These are phyloP conservation scores for Tiphia femorata DNA, from an alignment of 2,888 invertebrate genomes.

Conservation along the genomic window DNA sequence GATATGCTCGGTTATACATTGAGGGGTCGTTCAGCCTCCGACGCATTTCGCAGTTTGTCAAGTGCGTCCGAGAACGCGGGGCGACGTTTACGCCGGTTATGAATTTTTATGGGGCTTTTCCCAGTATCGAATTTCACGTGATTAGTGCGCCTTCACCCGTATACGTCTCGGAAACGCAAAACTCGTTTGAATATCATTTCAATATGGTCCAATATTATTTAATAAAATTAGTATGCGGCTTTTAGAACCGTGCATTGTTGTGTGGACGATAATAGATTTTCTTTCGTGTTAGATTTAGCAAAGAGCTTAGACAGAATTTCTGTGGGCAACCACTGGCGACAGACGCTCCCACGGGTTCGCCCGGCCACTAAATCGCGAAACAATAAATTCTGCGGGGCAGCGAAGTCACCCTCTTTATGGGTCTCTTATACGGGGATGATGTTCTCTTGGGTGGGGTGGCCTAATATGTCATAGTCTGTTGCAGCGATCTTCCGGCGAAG, in stretches of 20 bases:
- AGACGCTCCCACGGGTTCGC: constrained; percentile 47
- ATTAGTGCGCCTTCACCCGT: too few species aligned
- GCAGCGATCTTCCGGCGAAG: constrained; percentile 59
- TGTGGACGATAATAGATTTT: constrained; percentile 43
- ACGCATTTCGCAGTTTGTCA: constrained; percentile 30
- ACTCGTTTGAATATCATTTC: too few species aligned
- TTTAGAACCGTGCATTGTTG: too few species aligned
- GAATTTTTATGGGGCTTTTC: constrained; percentile 47
- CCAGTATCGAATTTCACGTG: constrained; percentile 24
- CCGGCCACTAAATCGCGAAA: constrained; percentile 63
- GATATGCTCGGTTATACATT: too few species aligned
- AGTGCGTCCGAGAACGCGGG: constrained; percentile 18
- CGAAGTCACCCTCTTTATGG: constrained; percentile 52
- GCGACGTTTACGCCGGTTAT: constrained; percentile 31
- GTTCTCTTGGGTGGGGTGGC: constrained; percentile 59
- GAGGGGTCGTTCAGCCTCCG: too few species aligned
- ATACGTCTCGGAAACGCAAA: too few species aligned
- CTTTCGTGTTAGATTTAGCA: too few species aligned
- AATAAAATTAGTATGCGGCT: too few species aligned
- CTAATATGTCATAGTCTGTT: constrained; percentile 69
- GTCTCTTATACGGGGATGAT: constrained; percentile 59
- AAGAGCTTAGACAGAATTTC: too few species aligned
- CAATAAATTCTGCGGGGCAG: constrained; percentile 65
- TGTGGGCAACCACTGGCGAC: constrained; percentile 30
- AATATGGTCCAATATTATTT: too few species aligned